These are phyloP conservation scores for Anarrhichthys ocellatus DNA, from an alignment of 2,113 vertebrate genomes.

Conservation along the genomic window DNA sequence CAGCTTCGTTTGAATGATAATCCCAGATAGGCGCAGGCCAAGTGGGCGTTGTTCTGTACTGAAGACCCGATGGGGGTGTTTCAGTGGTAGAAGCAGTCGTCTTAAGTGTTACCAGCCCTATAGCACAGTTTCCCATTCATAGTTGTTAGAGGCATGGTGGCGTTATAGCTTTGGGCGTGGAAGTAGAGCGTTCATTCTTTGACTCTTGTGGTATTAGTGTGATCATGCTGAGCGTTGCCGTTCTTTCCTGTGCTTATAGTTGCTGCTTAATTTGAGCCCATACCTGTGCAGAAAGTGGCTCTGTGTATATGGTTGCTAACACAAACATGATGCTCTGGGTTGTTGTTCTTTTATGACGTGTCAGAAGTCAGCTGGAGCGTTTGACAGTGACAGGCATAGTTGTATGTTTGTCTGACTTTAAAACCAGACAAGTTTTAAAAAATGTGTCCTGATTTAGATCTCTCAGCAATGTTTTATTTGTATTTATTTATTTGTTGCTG, in stretches of 20 bases:
- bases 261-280: conserved; percentile 38
- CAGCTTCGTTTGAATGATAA: conserved; percentile 48
- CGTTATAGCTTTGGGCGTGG: conserved; percentile 49
- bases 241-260: conserved; percentile 51
- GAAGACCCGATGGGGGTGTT: conserved; percentile 27
- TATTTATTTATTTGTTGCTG: background rate
- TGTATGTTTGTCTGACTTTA: background rate
- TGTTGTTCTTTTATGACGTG: background rate
- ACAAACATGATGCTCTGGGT: conserved; percentile 24
- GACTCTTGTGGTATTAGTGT: conserved; percentile 34
- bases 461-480: background rate
- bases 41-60: conserved; percentile 34
- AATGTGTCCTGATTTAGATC: background rate
- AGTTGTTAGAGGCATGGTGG: conserved; percentile 45
- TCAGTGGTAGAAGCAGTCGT: conserved; percentile 22
- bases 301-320: conserved; percentile 35
- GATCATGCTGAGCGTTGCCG: conserved; percentile 53
- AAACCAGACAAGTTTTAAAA: background rate
- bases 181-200: conserved; percentile 45
- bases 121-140: conserved; percentile 58
- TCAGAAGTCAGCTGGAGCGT: background rate
- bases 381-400: background rate
- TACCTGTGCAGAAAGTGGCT: conserved; percentile 27
- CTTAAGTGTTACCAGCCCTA: conserved; percentile 47
- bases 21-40: conserved; percentile 54